These are phyloP conservation scores for Drosophila tani DNA, from an alignment of 1,140 invertebrate genomes.

Conservation along the genomic window DNA sequence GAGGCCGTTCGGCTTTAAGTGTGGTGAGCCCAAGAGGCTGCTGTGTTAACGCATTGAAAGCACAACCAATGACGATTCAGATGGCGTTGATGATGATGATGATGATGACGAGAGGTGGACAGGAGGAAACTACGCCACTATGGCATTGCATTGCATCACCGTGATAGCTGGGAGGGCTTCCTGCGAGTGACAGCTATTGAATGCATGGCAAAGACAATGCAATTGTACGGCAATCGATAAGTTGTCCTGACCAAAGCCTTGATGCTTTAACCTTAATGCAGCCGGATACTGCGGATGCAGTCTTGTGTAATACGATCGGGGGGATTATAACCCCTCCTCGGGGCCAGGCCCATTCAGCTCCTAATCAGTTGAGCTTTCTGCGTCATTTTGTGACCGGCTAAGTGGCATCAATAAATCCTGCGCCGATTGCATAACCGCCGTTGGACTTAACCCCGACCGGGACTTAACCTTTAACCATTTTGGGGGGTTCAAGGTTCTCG, in stretches of 20 bases:
- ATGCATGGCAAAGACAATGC: slow-evolving; percentile 39
- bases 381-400: slow-evolving; percentile 20
- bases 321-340: neutral
- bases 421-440: slow-evolving; percentile 51
- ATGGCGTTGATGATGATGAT: neutral
- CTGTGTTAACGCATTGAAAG: slow-evolving; percentile 16
- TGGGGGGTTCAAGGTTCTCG: slow-evolving; percentile 45
- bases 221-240: slow-evolving; percentile 55
- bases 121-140: slow-evolving; percentile 27
- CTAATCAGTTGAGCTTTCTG: slow-evolving; percentile 7
- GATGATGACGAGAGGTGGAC: neutral
- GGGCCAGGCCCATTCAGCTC: neutral
- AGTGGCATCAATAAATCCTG: slow-evolving; percentile 24
- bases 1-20: slow-evolving; percentile 22
- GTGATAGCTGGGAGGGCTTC: neutral
- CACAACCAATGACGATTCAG: neutral
- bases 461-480: slow-evolving; percentile 44
- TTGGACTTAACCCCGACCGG: slow-evolving; percentile 2
- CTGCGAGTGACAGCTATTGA: slow-evolving; percentile 60
- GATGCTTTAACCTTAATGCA: slow-evolving; percentile 47
- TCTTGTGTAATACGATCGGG: slow-evolving; percentile 24
- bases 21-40: slow-evolving; percentile 32
- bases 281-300: slow-evolving; percentile 4
- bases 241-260: slow-evolving; percentile 29
- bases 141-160: slow-evolving; percentile 63